Conservation (phyloP, 2,113 vertebrate species). For the Corapipo altera region DNA sequence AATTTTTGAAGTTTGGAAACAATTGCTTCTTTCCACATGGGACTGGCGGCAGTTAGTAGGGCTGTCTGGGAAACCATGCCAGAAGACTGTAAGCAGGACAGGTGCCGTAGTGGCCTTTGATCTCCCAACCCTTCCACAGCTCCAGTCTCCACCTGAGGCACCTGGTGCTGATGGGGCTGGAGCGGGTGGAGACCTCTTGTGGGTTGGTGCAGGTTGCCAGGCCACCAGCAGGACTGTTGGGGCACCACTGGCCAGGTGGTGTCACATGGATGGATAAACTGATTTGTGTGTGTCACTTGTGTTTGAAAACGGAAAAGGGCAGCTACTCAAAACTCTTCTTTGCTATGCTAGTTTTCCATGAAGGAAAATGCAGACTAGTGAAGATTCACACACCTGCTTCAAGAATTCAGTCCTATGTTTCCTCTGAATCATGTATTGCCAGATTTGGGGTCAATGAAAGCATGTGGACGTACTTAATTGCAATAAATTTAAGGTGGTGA, state of each 20-base stretch:
- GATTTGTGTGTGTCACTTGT: accelerated
- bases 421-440: neutral
- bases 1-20: neutral
- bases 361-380: neutral
- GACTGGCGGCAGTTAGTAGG: neutral
- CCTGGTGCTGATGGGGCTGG: neutral
- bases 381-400: neutral
- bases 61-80: accelerated
- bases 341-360: neutral
- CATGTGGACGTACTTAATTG: neutral
- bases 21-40: neutral
- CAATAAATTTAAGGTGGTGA: neutral
- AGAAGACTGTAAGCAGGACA: neutral
- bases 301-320: neutral
- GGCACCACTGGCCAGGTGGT: accelerated
- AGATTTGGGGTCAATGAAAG: neutral
- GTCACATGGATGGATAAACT: neutral
- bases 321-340: neutral
- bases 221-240: neutral
- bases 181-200: neutral
- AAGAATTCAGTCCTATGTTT: neutral
- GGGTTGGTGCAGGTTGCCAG: neutral
- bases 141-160: neutral
- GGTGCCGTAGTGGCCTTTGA: neutral
- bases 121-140: neutral